Percentiles rank a stretch among this genome's conserved stretches.
These are phyloP conservation scores for Gouania willdenowi DNA, from an alignment of 2,797 vertebrate genomes.

Conservation along the genomic window DNA sequence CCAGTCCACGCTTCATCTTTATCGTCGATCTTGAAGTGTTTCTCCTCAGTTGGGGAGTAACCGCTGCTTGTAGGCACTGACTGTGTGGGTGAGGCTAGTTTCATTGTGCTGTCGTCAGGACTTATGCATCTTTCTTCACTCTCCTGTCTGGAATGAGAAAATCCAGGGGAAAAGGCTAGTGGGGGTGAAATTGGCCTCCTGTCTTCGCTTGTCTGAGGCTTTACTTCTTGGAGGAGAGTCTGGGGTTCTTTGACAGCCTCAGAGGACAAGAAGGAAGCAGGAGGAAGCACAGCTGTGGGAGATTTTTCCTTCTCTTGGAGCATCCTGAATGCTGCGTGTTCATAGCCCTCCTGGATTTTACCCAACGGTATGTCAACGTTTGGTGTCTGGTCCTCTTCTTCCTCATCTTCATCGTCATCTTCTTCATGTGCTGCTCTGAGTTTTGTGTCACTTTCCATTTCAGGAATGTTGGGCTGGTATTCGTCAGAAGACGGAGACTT, in stretches of 20 bases:
- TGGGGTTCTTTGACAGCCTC: slow-evolving; percentile 40
- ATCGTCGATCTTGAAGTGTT: slow-evolving; percentile 68
- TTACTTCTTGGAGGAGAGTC: slow-evolving; percentile 34
- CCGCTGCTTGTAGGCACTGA: slow-evolving; percentile 91
- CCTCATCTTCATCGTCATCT: slow-evolving; percentile 84
- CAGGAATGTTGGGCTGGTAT: slow-evolving; percentile 77
- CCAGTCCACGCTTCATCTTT: slow-evolving; percentile 45
- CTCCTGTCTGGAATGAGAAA: slow-evolving; percentile 75
- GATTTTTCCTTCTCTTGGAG: slow-evolving; percentile 66
- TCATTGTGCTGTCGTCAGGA: slow-evolving; percentile 94
- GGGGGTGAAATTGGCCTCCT: slow-evolving; percentile 55
- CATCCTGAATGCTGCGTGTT: slow-evolving; percentile 62
- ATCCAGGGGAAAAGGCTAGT: slow-evolving; percentile 47
- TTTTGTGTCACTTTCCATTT: slow-evolving; percentile 73
- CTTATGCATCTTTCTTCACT: slow-evolving; percentile 88
- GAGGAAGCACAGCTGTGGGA: slow-evolving; percentile 20
- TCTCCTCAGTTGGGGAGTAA: slow-evolving; percentile 92
- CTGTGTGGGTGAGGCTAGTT: slow-evolving; percentile 89
- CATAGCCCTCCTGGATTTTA: slow-evolving; percentile 81
- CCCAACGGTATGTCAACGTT: slow-evolving; percentile 80
- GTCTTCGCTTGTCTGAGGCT: slow-evolving; percentile 30
- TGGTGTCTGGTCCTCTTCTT: slow-evolving; percentile 81
- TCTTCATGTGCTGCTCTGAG: slow-evolving; percentile 67
- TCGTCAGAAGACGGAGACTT: slow-evolving; percentile 96
- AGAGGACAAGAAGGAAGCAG: slow-evolving; percentile 30